A percentile compares a stretch with the other conserved stretches of the same genome.
These are phyloP conservation scores for Odobenus rosmarus DNA, from an alignment of 2,113 vertebrate genomes.

Conservation along the genomic window DNA sequence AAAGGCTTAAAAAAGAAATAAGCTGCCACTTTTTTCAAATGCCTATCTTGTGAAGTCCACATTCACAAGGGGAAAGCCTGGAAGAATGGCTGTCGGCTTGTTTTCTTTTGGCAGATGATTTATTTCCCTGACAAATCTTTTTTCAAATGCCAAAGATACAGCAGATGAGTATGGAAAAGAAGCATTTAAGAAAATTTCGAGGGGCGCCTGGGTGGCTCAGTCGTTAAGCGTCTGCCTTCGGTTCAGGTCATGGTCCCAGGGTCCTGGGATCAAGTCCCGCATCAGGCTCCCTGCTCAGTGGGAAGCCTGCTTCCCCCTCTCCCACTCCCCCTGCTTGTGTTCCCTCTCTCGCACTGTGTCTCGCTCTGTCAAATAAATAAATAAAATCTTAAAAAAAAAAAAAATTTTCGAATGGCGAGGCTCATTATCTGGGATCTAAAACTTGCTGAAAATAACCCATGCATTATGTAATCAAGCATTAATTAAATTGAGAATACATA, in stretches of 20 bases:
- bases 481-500: neutral
- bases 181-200: neutral
- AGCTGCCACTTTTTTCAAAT: conserved; percentile 3
- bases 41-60: neutral
- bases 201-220: no score
- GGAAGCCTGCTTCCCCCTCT: no score
- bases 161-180: neutral
- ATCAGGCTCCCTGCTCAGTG: no score
- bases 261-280: no score
- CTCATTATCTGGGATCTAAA: conserved; percentile 19
- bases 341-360: no score
- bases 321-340: no score
- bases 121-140: conserved; percentile 10
- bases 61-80: neutral
- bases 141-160: neutral
- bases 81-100: neutral
- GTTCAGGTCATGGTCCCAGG: no score
- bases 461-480: neutral
- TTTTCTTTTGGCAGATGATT: conserved; percentile 48
- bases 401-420: neutral
- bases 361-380: no score
- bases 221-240: no score
- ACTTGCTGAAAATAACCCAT: conserved; percentile 4
- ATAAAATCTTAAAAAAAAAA: no score
- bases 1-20: conserved; percentile 10